Evolutionary conservation across 2,888 invertebrate genomes (phyloP).

Genomic region (Torymus texanus): DNA sequence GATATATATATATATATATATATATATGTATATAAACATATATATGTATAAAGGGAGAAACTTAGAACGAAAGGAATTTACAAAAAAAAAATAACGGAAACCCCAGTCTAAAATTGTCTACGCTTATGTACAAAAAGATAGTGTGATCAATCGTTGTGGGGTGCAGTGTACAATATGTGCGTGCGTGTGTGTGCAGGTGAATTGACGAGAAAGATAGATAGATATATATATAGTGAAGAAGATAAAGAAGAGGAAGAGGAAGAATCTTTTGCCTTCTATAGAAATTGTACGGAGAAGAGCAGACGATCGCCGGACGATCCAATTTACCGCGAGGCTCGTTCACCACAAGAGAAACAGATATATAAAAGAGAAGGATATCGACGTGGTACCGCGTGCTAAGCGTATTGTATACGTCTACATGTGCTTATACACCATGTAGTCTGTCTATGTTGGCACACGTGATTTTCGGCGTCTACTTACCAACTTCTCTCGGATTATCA

Average conservation of each 20-base stretch:
- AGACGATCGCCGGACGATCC: slow-evolving; percentile 19
- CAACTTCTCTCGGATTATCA: neutral
- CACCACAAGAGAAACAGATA: too few relatives aligned
- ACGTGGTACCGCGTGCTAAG: too few relatives aligned
- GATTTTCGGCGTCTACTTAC: too few relatives aligned
- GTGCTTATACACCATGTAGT: too few relatives aligned
- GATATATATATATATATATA: too few relatives aligned
- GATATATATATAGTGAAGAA: too few relatives aligned
- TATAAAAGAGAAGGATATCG: too few relatives aligned
- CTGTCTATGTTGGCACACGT: too few relatives aligned
- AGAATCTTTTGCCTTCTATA: slow-evolving; percentile 3
- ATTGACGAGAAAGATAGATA: neutral
- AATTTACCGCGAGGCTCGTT: too few relatives aligned
- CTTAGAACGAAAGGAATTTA: slow-evolving; percentile 26
- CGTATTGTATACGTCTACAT: too few relatives aligned
- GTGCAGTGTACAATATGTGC: too few relatives aligned
- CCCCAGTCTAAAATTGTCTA: slow-evolving; percentile 41
- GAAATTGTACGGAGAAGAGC: neutral
- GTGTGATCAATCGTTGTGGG: neutral
- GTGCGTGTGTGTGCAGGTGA: neutral
- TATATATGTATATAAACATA: neutral
- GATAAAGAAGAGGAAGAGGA: neutral
- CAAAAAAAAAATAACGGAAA: slow-evolving; percentile 1
- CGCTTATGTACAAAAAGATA: neutral
- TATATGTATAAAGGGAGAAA: neutral